Percentiles rank a stretch among this genome's conserved stretches.
These are phyloP conservation scores for Sorex maritimensis DNA, from an alignment of 2,797 vertebrate species.

Conservation along the genomic window DNA sequence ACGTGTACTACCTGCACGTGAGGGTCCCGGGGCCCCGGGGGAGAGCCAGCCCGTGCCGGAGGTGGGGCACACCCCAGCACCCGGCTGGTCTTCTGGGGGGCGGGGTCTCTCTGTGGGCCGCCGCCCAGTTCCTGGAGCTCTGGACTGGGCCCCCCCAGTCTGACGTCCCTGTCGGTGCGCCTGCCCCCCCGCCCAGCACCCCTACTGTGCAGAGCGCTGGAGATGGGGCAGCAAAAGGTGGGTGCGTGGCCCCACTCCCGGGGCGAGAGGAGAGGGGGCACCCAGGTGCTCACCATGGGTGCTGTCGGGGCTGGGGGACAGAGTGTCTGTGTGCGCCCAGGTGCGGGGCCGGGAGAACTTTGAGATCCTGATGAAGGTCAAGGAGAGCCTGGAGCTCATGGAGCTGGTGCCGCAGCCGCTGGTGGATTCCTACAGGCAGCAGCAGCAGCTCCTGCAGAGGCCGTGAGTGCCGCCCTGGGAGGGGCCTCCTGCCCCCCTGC, in stretches of 20 bases:
- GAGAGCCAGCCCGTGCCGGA: background rate
- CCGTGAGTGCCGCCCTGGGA: constrained; percentile 92
- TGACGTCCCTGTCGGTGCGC: too few relatives aligned
- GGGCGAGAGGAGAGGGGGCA: too few relatives aligned
- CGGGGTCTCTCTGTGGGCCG: too few relatives aligned
- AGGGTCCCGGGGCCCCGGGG: constrained; percentile 84
- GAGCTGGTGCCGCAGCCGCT: constrained; percentile 97
- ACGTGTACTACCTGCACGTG: constrained; percentile 97
- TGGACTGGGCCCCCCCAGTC: too few relatives aligned
- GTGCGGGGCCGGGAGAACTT: constrained; percentile 98
- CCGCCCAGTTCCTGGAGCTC: too few relatives aligned
- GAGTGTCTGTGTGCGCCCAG: constrained; percentile 87
- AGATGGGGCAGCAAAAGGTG: too few relatives aligned
- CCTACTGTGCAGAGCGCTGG: too few relatives aligned
- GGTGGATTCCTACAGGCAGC: constrained; percentile 98
- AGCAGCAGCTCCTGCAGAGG: constrained; percentile 97
- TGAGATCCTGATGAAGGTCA: constrained; percentile 98
- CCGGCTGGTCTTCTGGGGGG: too few relatives aligned
- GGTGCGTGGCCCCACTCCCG: background rate
- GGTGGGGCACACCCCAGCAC: too few relatives aligned
- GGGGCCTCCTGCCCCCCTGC: too few relatives aligned
- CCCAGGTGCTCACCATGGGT: background rate
- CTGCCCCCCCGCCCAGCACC: too few relatives aligned
- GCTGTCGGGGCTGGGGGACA: background rate
- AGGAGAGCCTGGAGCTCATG: constrained; percentile 98